Conservation (phyloP, 2,797 vertebrate species). For the Paedocypris micromegethes region DNA sequence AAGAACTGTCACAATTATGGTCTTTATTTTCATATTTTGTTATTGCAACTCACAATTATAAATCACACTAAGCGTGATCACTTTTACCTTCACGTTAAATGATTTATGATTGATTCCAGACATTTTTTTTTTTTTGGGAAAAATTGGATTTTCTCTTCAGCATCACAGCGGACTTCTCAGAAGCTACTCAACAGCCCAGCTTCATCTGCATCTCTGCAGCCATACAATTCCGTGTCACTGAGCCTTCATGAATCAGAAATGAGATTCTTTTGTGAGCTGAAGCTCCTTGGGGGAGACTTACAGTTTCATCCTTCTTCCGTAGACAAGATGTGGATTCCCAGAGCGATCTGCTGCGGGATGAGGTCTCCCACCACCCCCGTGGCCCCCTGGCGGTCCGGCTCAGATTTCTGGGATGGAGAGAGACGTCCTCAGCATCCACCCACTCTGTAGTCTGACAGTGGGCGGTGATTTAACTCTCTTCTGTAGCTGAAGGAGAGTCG, state of each 20-base stretch:
- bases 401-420: constrained; percentile 17
- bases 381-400: constrained; percentile 22
- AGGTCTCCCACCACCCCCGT: constrained; percentile 32
- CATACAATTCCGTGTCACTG: constrained; percentile 9
- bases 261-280: constrained; percentile 22
- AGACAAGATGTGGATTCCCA: constrained; percentile 25
- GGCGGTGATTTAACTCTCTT: constrained; percentile 43
- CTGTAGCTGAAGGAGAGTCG: constrained; percentile 32
- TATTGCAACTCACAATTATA: too few relatives aligned
- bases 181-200: constrained; percentile 4
- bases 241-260: constrained; percentile 24
- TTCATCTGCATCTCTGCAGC: constrained; percentile 4
- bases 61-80: too few relatives aligned
- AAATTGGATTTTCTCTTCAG: too few relatives aligned
- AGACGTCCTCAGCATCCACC: constrained; percentile 31
- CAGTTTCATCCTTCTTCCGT: constrained; percentile 32
- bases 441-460: constrained; percentile 32
- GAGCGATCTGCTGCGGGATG: constrained; percentile 29
- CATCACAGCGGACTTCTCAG: constrained; percentile 4
- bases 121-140: too few relatives aligned
- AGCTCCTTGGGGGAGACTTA: constrained; percentile 11
- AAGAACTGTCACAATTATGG: too few relatives aligned
- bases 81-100: too few relatives aligned
- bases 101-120: too few relatives aligned
- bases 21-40: too few relatives aligned